Base-by-base conservation (phyloP, 2,113 vertebrate genomes). In the Corapipo altera region DNA sequence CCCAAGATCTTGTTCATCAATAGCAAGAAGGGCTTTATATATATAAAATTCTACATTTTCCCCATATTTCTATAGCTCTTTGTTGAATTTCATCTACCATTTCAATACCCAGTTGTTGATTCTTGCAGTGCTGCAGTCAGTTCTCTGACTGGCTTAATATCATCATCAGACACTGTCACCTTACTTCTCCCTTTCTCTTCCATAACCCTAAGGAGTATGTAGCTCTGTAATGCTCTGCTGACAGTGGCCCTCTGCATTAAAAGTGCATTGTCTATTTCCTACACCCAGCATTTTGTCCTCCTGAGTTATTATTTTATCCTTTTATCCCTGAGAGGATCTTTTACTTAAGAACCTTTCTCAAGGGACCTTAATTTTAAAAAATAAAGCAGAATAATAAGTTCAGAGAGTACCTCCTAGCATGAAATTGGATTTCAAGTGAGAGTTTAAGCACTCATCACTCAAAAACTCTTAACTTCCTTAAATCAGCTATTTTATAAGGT, bases 401-500 rank as follows among this genome's bases (percentile, higher is more conserved):
- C 83, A 95, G 48, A 3, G 6, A 86, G 64, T 88, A 91, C 26
- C 46, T 94, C 39, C 72, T 91, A 86, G 43, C 51, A 88, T 67
- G 79, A 92, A 92, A 95, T 84, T 77, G 5, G 57, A 86, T 95
- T 96, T 95, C 83, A 77, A 93, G 69, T 93, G 27, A 84, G 82
- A 77, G 43, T 78, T 58, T 77, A 88, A 71, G 72, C 44, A 81
- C 30, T 74, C 95, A 95, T 96, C 69, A 74, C 61, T 96, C 96
- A 91, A 84, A 94, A 92, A 35, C 67, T 77, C 85, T 43, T 88
- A 70, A 86, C 55, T 92, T 95, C 51, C 32, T 27, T 15, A 92
- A 84, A 95, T 96, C 92, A 86, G 59, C 65, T 77, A 44, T 95
- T 96, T 97, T 91, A 93, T 97, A 97, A 97, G 95, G 94, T 96